Base-by-base conservation (phyloP, 1,140 invertebrate species). In the Drosophila sproati region DNA sequence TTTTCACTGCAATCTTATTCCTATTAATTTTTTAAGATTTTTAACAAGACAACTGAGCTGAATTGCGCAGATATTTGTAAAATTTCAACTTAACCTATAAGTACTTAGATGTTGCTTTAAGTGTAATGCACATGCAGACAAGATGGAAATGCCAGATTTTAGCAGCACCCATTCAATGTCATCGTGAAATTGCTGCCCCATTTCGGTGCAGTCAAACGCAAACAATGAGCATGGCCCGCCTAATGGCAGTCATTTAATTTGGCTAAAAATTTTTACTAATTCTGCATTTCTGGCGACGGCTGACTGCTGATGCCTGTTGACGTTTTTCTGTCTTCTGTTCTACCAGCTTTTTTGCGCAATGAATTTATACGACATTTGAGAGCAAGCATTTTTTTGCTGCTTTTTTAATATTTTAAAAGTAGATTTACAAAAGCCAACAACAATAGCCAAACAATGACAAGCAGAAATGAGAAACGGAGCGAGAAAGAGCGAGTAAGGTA, bases 321-420 rank as follows among this genome's bases (percentile, higher is more conserved):
- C 62, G 45, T 39, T 67, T 67, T 67, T 12, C 48, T 39, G 35
- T 55, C 60, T 52, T 56, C 20, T 34, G 4, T 32, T 60, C 39
- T 43, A 4, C 39, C 3, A 43, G 39, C 7, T 43, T 62, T 61
- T 45, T 55, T 70, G 28, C 20, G 41, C 72, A 60, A 55, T 78
- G 64, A 74, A 47, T 78, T 78, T 78, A 61, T 71, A 41, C 51
- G 55, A 52, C 64, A 70, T 70, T 76, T 71, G 59, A 60, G 41
- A 51, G 52, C 56, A 64, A 50, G 47, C 62, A 55, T 55, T 50
- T 57, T 71, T 71, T 47, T 34, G 20, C 50, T 66, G 0, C 10
- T 61, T 61, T 56, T 87, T 82, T 88, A 88, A 87, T 88, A 83
- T 86, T 82, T 88, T 86, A 62, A 82, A 80, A 86, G 81, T 71